These are phyloP conservation scores for Zoroaster sp. DNA, from an alignment of 53 echinoderm and acorn worm genomes.

Conservation along the genomic window DNA sequence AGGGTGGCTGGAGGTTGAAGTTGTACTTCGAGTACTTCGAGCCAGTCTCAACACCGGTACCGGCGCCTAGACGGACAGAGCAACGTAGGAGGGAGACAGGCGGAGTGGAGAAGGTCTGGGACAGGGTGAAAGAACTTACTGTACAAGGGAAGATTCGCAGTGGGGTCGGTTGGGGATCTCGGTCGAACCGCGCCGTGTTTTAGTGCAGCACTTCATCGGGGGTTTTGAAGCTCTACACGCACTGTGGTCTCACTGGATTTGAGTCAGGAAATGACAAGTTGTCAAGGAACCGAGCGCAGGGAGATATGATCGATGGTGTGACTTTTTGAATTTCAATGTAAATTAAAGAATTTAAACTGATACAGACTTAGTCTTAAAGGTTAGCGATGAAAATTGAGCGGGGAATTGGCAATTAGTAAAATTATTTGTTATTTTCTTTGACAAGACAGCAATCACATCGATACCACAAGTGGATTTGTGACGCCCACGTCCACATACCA, in stretches of 20 bases:
- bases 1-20: background rate
- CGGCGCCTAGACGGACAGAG: background rate
- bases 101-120: background rate
- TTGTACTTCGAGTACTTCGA: background rate
- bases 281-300: slow-evolving; percentile 10
- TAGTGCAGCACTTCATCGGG: background rate
- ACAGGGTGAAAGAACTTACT: background rate
- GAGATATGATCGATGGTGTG: slow-evolving; percentile 9
- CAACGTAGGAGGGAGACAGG: background rate
- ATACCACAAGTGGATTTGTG: no score
- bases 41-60: background rate
- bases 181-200: no score
- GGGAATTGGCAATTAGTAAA: slow-evolving; percentile 36
- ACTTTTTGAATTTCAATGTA: background rate
- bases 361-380: background rate
- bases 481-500: no score
- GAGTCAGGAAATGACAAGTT: slow-evolving; percentile 47
- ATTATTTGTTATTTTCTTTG: slow-evolving; percentile 17
- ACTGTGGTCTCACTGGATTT: slow-evolving; percentile 9
- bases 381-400: background rate
- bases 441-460: no score
- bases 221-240: background rate
- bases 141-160: background rate
- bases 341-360: background rate
- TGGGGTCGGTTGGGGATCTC: no score